Conservation (phyloP, 2,113 vertebrate species). For the Phalacrocorax carbo region DNA sequence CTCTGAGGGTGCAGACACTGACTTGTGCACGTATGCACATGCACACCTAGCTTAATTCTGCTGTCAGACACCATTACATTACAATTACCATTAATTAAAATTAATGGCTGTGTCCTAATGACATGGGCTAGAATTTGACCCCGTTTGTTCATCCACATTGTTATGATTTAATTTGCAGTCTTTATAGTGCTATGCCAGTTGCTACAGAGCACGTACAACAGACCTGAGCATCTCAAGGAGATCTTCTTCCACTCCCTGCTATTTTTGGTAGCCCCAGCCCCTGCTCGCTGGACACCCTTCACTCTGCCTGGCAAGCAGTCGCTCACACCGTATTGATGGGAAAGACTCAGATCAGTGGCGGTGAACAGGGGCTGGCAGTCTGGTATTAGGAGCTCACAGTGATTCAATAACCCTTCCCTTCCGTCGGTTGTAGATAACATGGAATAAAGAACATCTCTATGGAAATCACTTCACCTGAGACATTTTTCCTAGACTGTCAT, state of each 20-base stretch:
- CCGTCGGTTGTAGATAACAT: accelerated
- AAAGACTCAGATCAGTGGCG: neutral
- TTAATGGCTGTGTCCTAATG: neutral
- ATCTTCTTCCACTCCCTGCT: neutral
- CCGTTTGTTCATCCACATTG: accelerated
- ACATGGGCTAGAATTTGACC: neutral
- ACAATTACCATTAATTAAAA: neutral
- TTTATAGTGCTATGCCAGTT: neutral
- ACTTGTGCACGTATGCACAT: accelerated
- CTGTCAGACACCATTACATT: neutral
- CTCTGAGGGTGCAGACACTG: neutral
- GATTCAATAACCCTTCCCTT: neutral
- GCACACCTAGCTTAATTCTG: neutral
- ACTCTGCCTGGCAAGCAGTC: accelerated
- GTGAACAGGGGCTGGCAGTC: neutral
- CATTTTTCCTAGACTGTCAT: neutral
- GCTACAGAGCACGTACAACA: neutral
- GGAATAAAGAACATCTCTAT: neutral
- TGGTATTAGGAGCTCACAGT: neutral
- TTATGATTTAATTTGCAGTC: neutral
- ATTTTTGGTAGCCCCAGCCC: neutral
- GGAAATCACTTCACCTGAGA: neutral
- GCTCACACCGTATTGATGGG: accelerated
- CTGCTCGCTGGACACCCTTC: neutral
- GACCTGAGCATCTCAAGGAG: neutral